Base-by-base conservation (phyloP, 2,113 vertebrate genomes). In the Tragelaphus scriptus region DNA sequence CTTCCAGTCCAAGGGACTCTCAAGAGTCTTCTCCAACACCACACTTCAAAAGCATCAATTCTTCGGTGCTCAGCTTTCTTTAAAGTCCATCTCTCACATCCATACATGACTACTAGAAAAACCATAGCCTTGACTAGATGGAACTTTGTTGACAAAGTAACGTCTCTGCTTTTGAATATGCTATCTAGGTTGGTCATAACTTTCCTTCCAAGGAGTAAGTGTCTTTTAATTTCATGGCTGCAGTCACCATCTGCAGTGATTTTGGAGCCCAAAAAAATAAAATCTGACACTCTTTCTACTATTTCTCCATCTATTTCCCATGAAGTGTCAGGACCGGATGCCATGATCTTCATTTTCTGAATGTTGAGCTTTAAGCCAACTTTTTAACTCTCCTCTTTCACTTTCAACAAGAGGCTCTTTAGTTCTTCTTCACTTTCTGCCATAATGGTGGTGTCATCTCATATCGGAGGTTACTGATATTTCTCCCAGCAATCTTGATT, bases 321-420 rank as follows among this genome's bases (percentile, higher is more conserved):
- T 8, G 15, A 32, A 4, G 30, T 65, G 63, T n/a, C 17, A 1
- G 15, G 15, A n/a, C 30, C 0, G 0, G 63, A n/a, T n/a, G 30
- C 63, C 30, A n/a, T 65, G 15, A 65, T 65, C 30, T 65, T 65
- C 0, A 3, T 65, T 65, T 65, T n/a, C 63, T 65, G 63, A 65
- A n/a, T 32, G 63, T 32, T 65, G 63, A 65, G 30, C 30, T 65
- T 65, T 32, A 32, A 65, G 30, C 30, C 30, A 65, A 65, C 30
- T 8, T 65, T 65, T 68, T n/a, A 16, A n/a, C 32, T 68, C 63
- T 68, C 32, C 32, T 2, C 65, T n/a, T 68, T 68, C 65, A n/a
- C 16, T n/a, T 68, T 68, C 65, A 68, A n/a, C 63, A 68, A 68
- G 63, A 68, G 16, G 16, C 32, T n/a, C 1, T 68, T 68, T n/a